Conservation (phyloP, 2,113 vertebrate species). For the Geothlypis trichas region DNA sequence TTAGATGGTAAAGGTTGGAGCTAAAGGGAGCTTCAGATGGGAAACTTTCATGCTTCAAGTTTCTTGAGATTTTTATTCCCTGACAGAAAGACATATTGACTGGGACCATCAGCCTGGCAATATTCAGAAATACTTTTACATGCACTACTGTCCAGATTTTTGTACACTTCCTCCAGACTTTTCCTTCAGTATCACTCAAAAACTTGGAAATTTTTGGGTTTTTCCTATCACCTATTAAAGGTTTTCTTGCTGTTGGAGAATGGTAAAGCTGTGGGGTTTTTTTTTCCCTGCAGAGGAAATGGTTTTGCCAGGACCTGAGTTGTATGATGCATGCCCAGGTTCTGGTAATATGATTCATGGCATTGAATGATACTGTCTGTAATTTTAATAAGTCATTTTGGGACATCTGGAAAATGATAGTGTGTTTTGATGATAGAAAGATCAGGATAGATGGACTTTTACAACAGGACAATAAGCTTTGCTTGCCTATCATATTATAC, state of each 20-base stretch:
- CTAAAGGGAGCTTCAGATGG: background rate
- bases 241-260: background rate
- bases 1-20: background rate
- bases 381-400: background rate
- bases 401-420: background rate
- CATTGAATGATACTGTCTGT: background rate
- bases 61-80: background rate
- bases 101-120: background rate
- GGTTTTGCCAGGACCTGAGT: background rate
- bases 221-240: background rate
- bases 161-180: background rate
- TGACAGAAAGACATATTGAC: background rate
- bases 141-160: background rate
- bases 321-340: background rate
- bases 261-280: background rate
- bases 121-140: background rate
- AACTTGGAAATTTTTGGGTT: background rate
- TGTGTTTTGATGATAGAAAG: background rate
- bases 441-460: background rate
- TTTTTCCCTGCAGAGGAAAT: background rate
- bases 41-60: background rate
- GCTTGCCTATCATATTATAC: background rate
- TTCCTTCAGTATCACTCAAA: background rate
- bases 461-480: background rate
- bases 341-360: background rate